Evolutionary conservation across 1,140 invertebrate genomes (phyloP).

Genomic region (Orchesella cincta): DNA sequence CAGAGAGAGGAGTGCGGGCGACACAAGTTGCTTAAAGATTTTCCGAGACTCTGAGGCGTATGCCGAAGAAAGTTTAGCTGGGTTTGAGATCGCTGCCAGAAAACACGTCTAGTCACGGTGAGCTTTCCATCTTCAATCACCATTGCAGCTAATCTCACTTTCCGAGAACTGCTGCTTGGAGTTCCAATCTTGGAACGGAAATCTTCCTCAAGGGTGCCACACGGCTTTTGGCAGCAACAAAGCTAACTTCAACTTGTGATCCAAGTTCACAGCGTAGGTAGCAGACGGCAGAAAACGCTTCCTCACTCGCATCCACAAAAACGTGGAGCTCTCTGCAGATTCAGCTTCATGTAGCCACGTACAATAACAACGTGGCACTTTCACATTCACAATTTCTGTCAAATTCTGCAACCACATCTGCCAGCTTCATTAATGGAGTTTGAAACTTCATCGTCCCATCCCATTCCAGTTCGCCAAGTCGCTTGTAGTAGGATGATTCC

Average conservation of each 20-base stretch:
- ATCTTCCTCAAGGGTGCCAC: slow-evolving; percentile 53
- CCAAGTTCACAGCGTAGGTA: slow-evolving; percentile 23
- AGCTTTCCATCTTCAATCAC: neutral
- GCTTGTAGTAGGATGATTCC: neutral
- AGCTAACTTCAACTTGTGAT: slow-evolving; percentile 25
- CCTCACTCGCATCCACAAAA: slow-evolving; percentile 34
- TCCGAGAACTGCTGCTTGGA: slow-evolving; percentile 55
- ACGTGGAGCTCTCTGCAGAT: slow-evolving; percentile 42
- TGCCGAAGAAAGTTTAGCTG: neutral
- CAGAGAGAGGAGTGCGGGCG: too few relatives aligned
- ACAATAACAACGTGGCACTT: neutral
- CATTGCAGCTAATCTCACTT: slow-evolving; percentile 19
- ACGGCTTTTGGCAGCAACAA: slow-evolving; percentile 53
- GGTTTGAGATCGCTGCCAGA: neutral
- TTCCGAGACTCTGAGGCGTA: neutral
- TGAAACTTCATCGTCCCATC: neutral
- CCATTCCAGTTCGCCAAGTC: neutral
- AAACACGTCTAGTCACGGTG: neutral
- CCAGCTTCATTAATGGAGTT: neutral
- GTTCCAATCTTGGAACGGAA: slow-evolving; percentile 56
- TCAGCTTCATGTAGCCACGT: neutral
- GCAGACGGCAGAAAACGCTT: slow-evolving; percentile 30
- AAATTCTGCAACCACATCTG: neutral
- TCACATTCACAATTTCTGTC: neutral
- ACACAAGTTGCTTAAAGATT: neutral